phyloP scores from a whole-genome alignment of 2,797 vertebrate species.

The Microctenopoma steveboyesi region DNA sequence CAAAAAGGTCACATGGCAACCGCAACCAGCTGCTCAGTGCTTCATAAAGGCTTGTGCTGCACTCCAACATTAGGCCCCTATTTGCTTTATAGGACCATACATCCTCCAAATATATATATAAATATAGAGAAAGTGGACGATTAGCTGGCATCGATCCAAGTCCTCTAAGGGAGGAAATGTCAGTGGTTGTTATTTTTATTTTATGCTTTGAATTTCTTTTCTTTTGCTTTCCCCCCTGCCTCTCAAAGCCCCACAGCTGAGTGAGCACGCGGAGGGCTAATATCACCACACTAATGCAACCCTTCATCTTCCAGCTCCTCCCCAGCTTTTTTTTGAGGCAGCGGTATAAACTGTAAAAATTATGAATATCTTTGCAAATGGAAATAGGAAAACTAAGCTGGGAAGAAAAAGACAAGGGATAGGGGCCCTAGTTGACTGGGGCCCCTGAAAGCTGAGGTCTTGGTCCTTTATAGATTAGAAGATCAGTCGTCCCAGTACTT shows the following conservation, averaged over 20 bases:
- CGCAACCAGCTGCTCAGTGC: background rate
- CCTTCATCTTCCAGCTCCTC: slow-evolving; percentile 64
- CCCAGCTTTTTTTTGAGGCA: slow-evolving; percentile 28
- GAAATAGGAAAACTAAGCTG: slow-evolving; percentile 51
- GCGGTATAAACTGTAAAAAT: slow-evolving; percentile 45
- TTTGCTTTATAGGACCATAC: slow-evolving; percentile 25
- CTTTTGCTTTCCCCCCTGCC: background rate
- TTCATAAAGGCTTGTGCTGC: background rate
- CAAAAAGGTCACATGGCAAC: background rate
- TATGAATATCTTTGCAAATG: slow-evolving; percentile 72
- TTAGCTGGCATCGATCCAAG: slow-evolving; percentile 69
- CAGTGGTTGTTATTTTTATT: slow-evolving; percentile 25
- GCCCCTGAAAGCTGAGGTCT: slow-evolving; percentile 70
- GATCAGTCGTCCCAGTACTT: slow-evolving; percentile 74
- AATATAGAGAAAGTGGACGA: slow-evolving; percentile 64
- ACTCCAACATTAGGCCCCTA: background rate
- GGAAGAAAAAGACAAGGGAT: slow-evolving; percentile 42
- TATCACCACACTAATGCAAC: slow-evolving; percentile 57
- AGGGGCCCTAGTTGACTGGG: slow-evolving; percentile 44
- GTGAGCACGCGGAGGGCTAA: slow-evolving; percentile 51
- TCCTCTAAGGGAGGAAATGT: slow-evolving; percentile 1
- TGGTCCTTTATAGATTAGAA: slow-evolving; percentile 83
- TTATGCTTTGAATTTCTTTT: slow-evolving; percentile 34
- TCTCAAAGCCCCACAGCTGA: slow-evolving; percentile 37
- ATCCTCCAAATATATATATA: slow-evolving; percentile 31